phyloP scores from a whole-genome alignment of 2,888 invertebrate species.

The Ectobius pallidus region DNA sequence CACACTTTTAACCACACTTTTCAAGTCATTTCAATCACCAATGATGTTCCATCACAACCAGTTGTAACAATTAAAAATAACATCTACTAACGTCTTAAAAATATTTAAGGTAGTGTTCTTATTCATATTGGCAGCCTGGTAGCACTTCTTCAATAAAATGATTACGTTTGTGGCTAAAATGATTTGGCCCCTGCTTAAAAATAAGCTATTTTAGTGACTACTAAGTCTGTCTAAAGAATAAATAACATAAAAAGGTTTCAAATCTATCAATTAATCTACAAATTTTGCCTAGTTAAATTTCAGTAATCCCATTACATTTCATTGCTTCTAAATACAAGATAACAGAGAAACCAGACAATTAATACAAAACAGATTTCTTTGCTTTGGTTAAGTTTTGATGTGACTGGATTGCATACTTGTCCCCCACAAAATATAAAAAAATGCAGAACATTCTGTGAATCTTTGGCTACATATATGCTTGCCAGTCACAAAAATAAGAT shows the following conservation, averaged over 20 bases:
- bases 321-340: neutral
- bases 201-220: neutral
- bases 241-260: conserved; percentile 19
- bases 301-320: neutral
- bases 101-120: conserved; percentile 1
- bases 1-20: neutral
- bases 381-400: conserved; percentile 23
- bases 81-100: neutral
- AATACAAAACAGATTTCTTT: conserved; percentile 13
- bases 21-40: too few relatives aligned
- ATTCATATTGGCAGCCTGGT: conserved; percentile 18
- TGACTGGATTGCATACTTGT: conserved; percentile 13
- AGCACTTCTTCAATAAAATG: conserved; percentile 14
- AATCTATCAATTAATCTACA: conserved; percentile 11
- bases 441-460: conserved; percentile 20
- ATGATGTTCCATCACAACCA: neutral
- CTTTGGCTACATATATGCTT: conserved; percentile 21
- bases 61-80: neutral
- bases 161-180: conserved; percentile 23
- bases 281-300: neutral
- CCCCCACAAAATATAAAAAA: conserved; percentile 13
- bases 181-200: conserved; percentile 31
- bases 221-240: conserved; percentile 8
- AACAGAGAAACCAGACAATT: conserved; percentile 18
- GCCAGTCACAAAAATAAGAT: conserved; percentile 21